These are phyloP conservation scores for Mionectes macconnelli DNA, from an alignment of 2,113 vertebrate species.

Conservation along the genomic window DNA sequence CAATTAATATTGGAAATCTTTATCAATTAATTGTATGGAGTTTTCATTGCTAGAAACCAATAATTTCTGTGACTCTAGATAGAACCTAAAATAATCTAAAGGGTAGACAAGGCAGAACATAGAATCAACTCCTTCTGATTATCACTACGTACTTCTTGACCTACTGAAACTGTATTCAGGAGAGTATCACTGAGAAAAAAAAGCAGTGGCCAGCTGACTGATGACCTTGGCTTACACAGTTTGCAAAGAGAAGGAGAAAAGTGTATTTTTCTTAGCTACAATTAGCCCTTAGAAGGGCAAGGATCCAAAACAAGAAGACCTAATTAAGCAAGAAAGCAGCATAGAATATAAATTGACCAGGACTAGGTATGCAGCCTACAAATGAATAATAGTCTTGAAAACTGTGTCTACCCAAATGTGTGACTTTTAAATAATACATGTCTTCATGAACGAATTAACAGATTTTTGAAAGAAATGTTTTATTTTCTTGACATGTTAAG, in stretches of 20 bases:
- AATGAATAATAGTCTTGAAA: constrained; percentile 21
- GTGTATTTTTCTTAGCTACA: not conserved
- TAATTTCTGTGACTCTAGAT: not conserved
- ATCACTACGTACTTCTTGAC: not conserved
- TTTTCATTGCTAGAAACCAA: not conserved
- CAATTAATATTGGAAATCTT: not conserved
- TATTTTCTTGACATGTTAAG: constrained; percentile 32
- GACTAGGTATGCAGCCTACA: not conserved
- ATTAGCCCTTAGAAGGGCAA: not conserved
- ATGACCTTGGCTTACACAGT: not conserved
- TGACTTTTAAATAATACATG: constrained; percentile 58
- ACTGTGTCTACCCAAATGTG: not conserved
- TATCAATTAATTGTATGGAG: not conserved
- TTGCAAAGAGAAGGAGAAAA: not conserved
- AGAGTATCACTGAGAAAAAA: not conserved
- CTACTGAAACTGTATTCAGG: not conserved
- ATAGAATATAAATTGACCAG: constrained; percentile 37
- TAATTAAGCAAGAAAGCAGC: constrained; percentile 17
- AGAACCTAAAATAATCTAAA: not conserved
- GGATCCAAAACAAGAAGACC: not conserved
- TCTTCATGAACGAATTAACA: constrained; percentile 61
- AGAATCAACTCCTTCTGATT: not conserved
- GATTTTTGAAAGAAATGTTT: constrained; percentile 52
- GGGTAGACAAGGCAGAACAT: not conserved
- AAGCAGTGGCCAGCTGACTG: not conserved